Evolutionary conservation across 1,140 invertebrate genomes (phyloP).

Genomic region (Drosophila mojavensis): DNA sequence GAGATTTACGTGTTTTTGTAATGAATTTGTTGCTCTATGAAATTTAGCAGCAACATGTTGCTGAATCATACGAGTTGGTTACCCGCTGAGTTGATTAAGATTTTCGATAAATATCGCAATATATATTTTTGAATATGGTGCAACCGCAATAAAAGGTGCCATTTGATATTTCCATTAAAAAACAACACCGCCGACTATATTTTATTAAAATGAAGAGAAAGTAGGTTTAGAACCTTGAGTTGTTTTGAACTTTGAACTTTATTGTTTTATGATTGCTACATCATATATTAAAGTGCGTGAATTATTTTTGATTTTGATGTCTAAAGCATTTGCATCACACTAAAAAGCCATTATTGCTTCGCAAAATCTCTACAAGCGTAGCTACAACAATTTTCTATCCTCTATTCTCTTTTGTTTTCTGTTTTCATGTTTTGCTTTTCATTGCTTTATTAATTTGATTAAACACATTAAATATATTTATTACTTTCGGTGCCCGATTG

Average conservation of each 20-base stretch:
- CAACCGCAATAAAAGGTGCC: not conserved
- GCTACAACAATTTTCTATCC: constrained; percentile 37
- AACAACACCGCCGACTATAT: not conserved
- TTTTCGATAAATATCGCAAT: not conserved
- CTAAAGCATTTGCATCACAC: constrained; percentile 50
- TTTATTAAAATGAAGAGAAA: not conserved
- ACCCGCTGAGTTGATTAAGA: not conserved
- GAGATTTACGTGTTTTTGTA: not conserved
- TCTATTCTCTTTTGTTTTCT: constrained; percentile 5
- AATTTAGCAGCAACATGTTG: not conserved
- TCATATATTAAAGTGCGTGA: constrained; percentile 57
- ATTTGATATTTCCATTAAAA: not conserved
- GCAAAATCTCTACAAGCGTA: constrained; percentile 48
- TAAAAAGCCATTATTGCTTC: constrained; percentile 65
- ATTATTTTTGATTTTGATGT: constrained; percentile 43
- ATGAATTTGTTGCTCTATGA: not conserved
- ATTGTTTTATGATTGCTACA: constrained; percentile 68
- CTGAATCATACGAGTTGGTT: not conserved
- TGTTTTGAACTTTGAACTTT: constrained; percentile 54
- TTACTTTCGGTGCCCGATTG: constrained; percentile 42
- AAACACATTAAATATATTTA: constrained; percentile 43
- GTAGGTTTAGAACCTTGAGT: not conserved
- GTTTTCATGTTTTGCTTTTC: not conserved
- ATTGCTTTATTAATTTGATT: constrained; percentile 63
- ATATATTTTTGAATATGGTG: not conserved